These are phyloP conservation scores for Sebastolobus alascanus DNA, from an alignment of 2,797 vertebrate species.

Conservation along the genomic window DNA sequence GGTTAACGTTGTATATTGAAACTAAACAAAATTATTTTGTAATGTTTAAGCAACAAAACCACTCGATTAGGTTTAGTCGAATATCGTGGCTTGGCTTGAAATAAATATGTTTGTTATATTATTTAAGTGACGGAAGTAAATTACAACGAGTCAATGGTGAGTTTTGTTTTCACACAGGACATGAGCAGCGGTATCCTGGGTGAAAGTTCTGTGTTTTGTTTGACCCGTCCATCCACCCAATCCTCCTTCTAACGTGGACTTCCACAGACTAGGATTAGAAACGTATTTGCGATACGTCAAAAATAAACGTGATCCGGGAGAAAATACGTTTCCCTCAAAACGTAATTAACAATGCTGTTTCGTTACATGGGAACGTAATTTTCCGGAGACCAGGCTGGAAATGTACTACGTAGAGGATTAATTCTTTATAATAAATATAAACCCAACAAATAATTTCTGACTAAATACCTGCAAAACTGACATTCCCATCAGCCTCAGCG, in stretches of 20 bases:
- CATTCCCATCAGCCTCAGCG: neutral
- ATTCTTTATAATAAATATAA: neutral
- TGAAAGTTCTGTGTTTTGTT: neutral
- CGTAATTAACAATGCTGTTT: fast-evolving
- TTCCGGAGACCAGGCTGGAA: neutral
- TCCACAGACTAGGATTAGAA: neutral
- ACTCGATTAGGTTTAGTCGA: too few relatives aligned
- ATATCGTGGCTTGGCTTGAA: neutral
- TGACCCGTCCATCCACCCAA: too few relatives aligned
- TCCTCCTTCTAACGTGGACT: neutral
- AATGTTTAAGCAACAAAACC: too few relatives aligned
- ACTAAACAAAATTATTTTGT: too few relatives aligned
- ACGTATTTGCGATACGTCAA: neutral
- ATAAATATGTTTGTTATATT: neutral
- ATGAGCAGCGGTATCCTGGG: neutral
- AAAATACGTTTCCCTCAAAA: neutral
- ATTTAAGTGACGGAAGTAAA: neutral
- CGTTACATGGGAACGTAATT: fast-evolving
- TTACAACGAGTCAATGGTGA: neutral
- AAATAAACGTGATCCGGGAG: too few relatives aligned
- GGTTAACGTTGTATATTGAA: too few relatives aligned
- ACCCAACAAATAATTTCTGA: neutral
- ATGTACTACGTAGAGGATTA: neutral
- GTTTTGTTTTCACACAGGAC: neutral
- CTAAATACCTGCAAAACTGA: neutral